Conservation (phyloP, 2,888 invertebrate genomes). For the Cephus rjabovi region DNA sequence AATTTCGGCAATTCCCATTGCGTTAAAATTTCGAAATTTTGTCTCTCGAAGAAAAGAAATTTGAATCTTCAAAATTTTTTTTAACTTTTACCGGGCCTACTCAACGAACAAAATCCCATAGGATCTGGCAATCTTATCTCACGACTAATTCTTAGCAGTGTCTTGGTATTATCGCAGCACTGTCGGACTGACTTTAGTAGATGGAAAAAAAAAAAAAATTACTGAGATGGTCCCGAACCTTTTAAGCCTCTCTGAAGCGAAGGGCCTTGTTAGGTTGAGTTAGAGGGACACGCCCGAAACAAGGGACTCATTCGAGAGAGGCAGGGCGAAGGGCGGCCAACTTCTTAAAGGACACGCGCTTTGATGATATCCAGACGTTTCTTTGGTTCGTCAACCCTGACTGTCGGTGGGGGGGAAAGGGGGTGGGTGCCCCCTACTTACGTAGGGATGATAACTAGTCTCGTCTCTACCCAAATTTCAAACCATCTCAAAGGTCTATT, state of each 20-base stretch:
- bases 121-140: not conserved
- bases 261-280: conserved; percentile 27
- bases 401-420: fast-evolving
- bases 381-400: not conserved
- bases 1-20: not conserved
- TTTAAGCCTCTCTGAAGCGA: conserved; percentile 19
- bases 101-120: not conserved
- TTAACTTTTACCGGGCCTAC: not conserved
- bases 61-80: not conserved
- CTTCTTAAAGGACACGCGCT: conserved; percentile 4
- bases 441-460: not conserved
- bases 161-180: not conserved
- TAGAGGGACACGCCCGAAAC: conserved; percentile 28
- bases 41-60: not conserved
- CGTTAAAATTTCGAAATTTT: not conserved
- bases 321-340: not conserved
- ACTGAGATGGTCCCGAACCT: not conserved
- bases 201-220: not conserved
- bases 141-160: not conserved
- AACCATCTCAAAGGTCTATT: not conserved
- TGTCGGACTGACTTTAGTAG: not conserved
- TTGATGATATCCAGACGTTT: conserved; percentile 4
- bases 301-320: conserved; percentile 1
- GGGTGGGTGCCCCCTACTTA: not conserved
- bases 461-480: not conserved